These are phyloP conservation scores for Acrobasis consociella DNA, from an alignment of 2,888 invertebrate genomes.

Conservation along the genomic window DNA sequence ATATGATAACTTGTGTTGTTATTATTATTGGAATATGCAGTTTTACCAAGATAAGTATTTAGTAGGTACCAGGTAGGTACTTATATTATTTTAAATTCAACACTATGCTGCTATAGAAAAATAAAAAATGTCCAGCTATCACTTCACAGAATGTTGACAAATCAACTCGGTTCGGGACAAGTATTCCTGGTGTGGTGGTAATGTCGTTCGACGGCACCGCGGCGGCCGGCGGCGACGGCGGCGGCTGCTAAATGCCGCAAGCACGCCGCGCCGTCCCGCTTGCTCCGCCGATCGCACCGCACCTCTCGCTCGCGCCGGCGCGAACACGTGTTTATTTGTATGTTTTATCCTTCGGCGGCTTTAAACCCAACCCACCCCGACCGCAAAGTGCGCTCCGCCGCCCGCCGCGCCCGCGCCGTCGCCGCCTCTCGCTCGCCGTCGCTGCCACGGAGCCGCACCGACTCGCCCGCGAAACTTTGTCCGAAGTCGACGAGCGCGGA, in stretches of 20 bases:
- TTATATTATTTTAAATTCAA: too few species aligned
- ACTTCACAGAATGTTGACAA: constrained; percentile 11
- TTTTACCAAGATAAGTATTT: too few species aligned
- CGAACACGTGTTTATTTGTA: constrained; percentile 85
- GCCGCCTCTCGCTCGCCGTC: constrained; percentile 76
- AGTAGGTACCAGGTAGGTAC: too few species aligned
- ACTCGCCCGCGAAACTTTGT: constrained; percentile 80
- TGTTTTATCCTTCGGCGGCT: constrained; percentile 86
- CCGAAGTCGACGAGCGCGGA: constrained; percentile 81
- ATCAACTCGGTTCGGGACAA: constrained; percentile 1
- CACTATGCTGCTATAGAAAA: too few species aligned
- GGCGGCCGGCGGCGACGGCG: constrained; percentile 49
- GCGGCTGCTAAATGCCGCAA: constrained; percentile 80
- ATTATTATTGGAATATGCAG: too few species aligned
- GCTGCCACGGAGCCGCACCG: constrained; percentile 68
- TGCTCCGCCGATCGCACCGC: constrained; percentile 60
- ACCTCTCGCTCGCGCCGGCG: constrained; percentile 84
- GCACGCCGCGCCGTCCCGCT: constrained; percentile 68
- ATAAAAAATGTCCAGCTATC: background rate
- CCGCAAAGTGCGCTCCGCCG: constrained; percentile 85
- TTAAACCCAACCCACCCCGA: constrained; percentile 86
- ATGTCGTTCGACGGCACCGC: constrained; percentile 29
- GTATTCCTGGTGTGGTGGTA: constrained; percentile 21
- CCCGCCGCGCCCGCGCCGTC: constrained; percentile 82
- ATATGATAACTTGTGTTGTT: too few species aligned